A percentile compares a stretch with the other conserved stretches of the same genome.
Evolutionary conservation across 1,140 invertebrate species (phyloP).

Genomic region (Drosophila watanabei): DNA sequence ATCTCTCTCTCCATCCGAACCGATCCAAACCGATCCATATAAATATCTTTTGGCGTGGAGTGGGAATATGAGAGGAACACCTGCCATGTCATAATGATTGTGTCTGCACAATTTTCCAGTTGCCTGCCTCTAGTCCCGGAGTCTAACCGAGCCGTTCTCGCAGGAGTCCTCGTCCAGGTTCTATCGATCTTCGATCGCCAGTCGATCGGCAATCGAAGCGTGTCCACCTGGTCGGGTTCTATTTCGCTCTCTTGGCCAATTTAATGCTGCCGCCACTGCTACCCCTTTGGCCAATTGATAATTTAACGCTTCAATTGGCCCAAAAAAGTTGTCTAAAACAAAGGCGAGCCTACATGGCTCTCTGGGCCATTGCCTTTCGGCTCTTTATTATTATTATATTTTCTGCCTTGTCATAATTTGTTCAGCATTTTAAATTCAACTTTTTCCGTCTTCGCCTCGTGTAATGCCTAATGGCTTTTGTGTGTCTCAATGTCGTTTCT

Average conservation of each 20-base stretch:
- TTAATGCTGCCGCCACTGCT: constrained; percentile 70
- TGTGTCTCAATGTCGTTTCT: constrained; percentile 49
- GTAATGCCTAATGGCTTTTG: constrained; percentile 56
- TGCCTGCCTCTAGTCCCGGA: constrained; percentile 46
- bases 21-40: constrained; percentile 40
- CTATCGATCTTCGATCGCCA: constrained; percentile 22
- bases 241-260: constrained; percentile 66
- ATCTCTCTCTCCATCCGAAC: constrained; percentile 4
- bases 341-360: constrained; percentile 25
- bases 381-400: constrained; percentile 10
- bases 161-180: constrained; percentile 55
- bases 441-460: constrained; percentile 18
- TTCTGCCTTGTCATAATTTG: constrained; percentile 75
- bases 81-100: constrained; percentile 64
- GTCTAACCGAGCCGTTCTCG: constrained; percentile 18
- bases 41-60: constrained; percentile 23
- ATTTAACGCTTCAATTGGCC: constrained; percentile 82
- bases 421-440: constrained; percentile 67
- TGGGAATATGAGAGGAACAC: constrained; percentile 45
- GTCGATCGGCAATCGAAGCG: constrained; percentile 57
- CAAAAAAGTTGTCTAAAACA: constrained; percentile 49
- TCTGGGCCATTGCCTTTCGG: constrained; percentile 52
- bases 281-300: constrained; percentile 77
- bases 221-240: constrained; percentile 52
- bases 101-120: constrained; percentile 76